A percentile compares a stretch with the other conserved stretches of the same genome.
phyloP scores from a whole-genome alignment of 2,888 invertebrate genomes.

The Spatulosminthurus flaviceps region DNA sequence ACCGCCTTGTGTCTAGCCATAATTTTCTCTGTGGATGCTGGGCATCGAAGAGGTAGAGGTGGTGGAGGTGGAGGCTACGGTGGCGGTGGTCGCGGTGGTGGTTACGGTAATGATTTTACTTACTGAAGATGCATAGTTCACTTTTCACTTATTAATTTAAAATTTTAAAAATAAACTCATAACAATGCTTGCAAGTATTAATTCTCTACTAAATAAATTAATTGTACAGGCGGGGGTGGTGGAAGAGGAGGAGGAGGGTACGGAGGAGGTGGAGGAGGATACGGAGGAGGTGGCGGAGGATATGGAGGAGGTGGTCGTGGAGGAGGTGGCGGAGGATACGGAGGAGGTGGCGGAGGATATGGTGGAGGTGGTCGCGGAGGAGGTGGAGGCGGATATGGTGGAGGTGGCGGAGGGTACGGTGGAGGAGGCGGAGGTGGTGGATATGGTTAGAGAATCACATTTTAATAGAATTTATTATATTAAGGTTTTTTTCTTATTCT shows the following conservation, averaged over 20 bases:
- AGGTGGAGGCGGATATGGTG: conserved; percentile 35
- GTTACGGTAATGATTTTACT: background rate
- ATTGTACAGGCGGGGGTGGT: background rate
- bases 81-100: conserved; percentile 36
- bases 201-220: no score
- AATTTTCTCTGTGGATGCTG: conserved; percentile 34
- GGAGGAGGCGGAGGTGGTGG: conserved; percentile 39
- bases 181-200: no score
- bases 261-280: conserved; percentile 32
- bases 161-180: no score
- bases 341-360: conserved; percentile 6
- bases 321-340: background rate
- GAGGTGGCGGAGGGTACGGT: conserved; percentile 31
- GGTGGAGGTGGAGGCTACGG: conserved; percentile 37
- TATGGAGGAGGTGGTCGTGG: conserved; percentile 20
- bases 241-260: conserved; percentile 38
- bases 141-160: no score
- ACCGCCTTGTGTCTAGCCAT: conserved; percentile 32
- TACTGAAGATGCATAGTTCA: background rate
- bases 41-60: conserved; percentile 30
- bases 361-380: conserved; percentile 25
- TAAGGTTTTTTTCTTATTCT: no score
- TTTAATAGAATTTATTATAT: no score
- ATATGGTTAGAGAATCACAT: conserved; percentile 14
- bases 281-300: conserved; percentile 30